Conservation (phyloP, 1,140 invertebrate species). For the Eciton burchellii region DNA sequence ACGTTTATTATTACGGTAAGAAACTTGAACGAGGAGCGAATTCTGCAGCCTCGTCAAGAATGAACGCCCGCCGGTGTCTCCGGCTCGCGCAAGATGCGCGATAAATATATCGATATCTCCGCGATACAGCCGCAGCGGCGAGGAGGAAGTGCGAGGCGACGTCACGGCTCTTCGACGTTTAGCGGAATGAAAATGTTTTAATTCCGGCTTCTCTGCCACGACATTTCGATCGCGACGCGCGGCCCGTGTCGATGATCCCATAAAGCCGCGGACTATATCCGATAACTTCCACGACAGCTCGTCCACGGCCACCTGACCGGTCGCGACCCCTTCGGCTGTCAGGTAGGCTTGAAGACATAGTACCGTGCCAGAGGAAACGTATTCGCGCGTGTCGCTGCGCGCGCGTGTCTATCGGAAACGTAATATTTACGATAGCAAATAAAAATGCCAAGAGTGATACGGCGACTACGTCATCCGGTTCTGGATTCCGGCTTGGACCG, state of each 20-base stretch:
- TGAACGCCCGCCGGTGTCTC: no score
- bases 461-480: neutral
- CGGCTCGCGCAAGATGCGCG: neutral
- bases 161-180: neutral
- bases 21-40: no score
- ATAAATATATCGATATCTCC: slow-evolving; percentile 49
- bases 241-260: slow-evolving; percentile 66
- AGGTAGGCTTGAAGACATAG: slow-evolving; percentile 46
- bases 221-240: slow-evolving; percentile 58
- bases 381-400: neutral
- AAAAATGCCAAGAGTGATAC: slow-evolving; percentile 26
- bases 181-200: slow-evolving; percentile 65
- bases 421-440: slow-evolving; percentile 37
- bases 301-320: slow-evolving; percentile 21
- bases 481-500: neutral
- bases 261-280: slow-evolving; percentile 72
- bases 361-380: neutral
- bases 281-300: slow-evolving; percentile 70
- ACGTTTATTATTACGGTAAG: no score
- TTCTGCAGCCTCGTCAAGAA: no score
- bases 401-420: neutral
- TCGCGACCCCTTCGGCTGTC: slow-evolving; percentile 41
- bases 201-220: slow-evolving; percentile 62
- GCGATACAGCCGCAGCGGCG: neutral
- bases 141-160: slow-evolving; percentile 4